Evolutionary conservation across 2,888 invertebrate species (phyloP).

Genomic region (Nymphalis urticae): DNA sequence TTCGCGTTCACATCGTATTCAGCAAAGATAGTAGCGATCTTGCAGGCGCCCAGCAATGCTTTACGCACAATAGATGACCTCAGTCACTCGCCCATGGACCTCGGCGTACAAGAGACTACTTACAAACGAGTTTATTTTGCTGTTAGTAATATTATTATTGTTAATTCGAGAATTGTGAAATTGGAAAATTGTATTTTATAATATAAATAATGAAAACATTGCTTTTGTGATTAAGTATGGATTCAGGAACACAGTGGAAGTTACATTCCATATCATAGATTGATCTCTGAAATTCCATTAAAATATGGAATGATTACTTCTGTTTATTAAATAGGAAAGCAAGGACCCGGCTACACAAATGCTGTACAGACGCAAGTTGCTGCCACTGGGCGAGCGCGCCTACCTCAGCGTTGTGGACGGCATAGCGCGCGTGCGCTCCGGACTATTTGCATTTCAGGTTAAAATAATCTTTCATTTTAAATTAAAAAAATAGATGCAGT

Average conservation of each 20-base stretch:
- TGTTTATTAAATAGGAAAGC: conserved; percentile 68
- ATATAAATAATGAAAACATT: no score
- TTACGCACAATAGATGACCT: conserved; percentile 80
- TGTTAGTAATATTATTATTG: no score
- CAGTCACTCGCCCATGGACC: conserved; percentile 76
- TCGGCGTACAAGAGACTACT: conserved; percentile 82
- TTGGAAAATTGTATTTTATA: no score
- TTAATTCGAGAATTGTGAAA: no score
- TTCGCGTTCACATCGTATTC: conserved; percentile 84
- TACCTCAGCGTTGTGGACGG: conserved; percentile 79
- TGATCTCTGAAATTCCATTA: no score
- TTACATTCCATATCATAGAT: no score
- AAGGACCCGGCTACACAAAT: conserved; percentile 74
- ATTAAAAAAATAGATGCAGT: no score
- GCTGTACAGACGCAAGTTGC: conserved; percentile 80
- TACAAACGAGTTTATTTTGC: conserved; percentile 82
- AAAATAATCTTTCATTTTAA: neutral
- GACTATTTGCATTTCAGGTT: conserved; percentile 82
- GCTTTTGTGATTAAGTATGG: no score
- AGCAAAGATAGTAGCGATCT: conserved; percentile 84
- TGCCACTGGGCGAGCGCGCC: conserved; percentile 76
- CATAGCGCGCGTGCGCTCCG: conserved; percentile 77
- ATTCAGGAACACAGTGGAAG: no score
- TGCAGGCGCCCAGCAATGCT: conserved; percentile 83
- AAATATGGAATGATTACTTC: neutral